Percentiles rank a stretch among this genome's conserved stretches.
Evolutionary conservation across 2,797 vertebrate species (phyloP).

Genomic region (Danio kyathit): DNA sequence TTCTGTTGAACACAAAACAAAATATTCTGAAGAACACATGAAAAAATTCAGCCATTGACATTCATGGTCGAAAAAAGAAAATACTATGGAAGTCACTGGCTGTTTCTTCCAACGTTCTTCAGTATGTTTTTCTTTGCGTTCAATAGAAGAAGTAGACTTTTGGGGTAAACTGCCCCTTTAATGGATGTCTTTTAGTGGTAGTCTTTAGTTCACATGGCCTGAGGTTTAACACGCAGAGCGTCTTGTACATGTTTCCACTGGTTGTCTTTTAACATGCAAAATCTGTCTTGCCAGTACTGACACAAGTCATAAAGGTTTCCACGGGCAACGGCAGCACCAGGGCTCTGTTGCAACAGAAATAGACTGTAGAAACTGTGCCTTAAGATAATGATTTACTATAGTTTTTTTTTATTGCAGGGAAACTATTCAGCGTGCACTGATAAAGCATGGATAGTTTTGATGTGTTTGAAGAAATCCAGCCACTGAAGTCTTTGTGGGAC

Average conservation of each 20-base stretch:
- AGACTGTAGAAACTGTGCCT: neutral
- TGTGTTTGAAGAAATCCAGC: neutral
- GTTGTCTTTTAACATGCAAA: neutral
- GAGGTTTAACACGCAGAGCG: neutral
- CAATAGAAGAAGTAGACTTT: no score
- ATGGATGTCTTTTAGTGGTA: neutral
- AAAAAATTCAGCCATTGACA: no score
- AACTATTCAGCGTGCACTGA: neutral
- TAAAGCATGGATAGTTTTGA: neutral
- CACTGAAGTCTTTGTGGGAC: neutral
- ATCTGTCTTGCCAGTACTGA: neutral
- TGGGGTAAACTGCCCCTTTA: no score
- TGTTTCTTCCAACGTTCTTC: no score
- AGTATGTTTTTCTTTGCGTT: no score
- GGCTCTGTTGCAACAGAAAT: slow-evolving; percentile 18
- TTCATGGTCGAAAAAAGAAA: no score
- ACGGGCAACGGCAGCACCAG: neutral
- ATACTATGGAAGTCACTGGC: no score
- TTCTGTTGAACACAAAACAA: no score
- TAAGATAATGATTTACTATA: slow-evolving; percentile 6
- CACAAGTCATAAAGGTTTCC: slow-evolving; percentile 35
- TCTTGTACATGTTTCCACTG: slow-evolving; percentile 8
- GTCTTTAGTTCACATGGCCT: neutral
- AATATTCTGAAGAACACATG: no score
- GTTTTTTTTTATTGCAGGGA: neutral